These are phyloP conservation scores for Cydia fagiglandana DNA, from an alignment of 1,140 invertebrate genomes.

Conservation along the genomic window DNA sequence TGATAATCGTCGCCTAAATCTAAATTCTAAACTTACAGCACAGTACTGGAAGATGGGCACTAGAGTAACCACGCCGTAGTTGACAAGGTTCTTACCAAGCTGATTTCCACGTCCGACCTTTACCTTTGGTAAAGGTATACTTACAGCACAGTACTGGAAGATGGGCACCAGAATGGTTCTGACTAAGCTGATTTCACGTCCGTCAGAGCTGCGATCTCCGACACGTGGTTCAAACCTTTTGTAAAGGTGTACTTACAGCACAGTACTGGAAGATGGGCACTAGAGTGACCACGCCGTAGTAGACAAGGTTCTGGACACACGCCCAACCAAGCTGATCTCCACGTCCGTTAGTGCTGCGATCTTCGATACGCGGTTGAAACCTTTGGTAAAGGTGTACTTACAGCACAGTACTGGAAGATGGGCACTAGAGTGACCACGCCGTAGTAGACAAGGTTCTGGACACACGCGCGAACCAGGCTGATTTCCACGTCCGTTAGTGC, in stretches of 20 bases:
- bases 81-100: constrained; percentile 94
- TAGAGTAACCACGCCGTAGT: constrained; percentile 85
- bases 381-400: constrained; percentile 43
- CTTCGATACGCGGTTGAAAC: constrained; percentile 90
- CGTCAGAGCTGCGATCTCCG: constrained; percentile 88
- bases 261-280: constrained; percentile 96
- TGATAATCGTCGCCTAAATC: no score
- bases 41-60: constrained; percentile 96
- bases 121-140: no score
- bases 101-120: constrained; percentile 95
- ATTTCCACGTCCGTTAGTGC: constrained; percentile 93
- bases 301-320: constrained; percentile 94
- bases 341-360: constrained; percentile 92
- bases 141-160: constrained; percentile 96
- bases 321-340: constrained; percentile 94
- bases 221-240: constrained; percentile 87
- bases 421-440: constrained; percentile 88
- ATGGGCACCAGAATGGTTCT: constrained; percentile 95
- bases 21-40: constrained; percentile 83
- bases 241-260: constrained; percentile 79
- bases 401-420: constrained; percentile 95
- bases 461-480: constrained; percentile 93
- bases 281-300: constrained; percentile 85
- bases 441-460: constrained; percentile 93
- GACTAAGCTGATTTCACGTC: constrained; percentile 94